Evolutionary conservation across 1,140 invertebrate species (phyloP).

Genomic region (Drosophila nasuta): DNA sequence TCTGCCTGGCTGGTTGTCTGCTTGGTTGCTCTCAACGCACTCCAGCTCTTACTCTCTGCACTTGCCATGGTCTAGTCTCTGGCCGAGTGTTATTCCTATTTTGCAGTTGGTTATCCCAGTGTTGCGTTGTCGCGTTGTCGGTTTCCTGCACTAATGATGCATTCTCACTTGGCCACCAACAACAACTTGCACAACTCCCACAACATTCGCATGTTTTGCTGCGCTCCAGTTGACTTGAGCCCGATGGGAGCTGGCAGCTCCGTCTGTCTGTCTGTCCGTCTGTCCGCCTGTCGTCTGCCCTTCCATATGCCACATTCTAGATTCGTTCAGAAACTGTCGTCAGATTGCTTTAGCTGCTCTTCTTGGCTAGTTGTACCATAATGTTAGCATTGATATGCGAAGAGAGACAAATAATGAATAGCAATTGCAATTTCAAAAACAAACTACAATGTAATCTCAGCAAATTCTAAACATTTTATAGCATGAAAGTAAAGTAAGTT

Average conservation of each 20-base stretch:
- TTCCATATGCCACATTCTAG: conserved; percentile 43
- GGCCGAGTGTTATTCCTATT: conserved; percentile 36
- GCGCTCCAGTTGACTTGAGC: conserved; percentile 68
- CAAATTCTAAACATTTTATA: neutral
- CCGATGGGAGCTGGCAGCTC: conserved; percentile 46
- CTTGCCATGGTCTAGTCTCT: neutral
- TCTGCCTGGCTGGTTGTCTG: conserved; percentile 13
- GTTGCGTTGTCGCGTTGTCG: conserved; percentile 35
- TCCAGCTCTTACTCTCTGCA: neutral
- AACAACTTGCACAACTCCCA: conserved; percentile 22
- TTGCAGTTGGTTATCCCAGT: conserved; percentile 33
- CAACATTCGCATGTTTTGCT: conserved; percentile 45
- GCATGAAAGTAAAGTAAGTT: too few relatives aligned
- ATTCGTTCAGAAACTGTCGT: conserved; percentile 26
- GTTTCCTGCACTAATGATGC: conserved; percentile 72
- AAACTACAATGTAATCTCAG: neutral
- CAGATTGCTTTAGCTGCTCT: conserved; percentile 9
- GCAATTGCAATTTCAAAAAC: neutral
- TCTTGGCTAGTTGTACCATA: too few relatives aligned
- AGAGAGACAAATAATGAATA: neutral
- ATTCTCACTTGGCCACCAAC: conserved; percentile 60
- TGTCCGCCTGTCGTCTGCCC: conserved; percentile 1
- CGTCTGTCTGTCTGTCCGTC: neutral
- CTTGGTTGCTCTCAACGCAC: conserved; percentile 3
- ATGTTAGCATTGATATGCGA: too few relatives aligned